Percentiles rank a stretch among this genome's conserved stretches.
phyloP scores from a whole-genome alignment of 2,797 vertebrate species.

The Gobionotothen gibberifrons region DNA sequence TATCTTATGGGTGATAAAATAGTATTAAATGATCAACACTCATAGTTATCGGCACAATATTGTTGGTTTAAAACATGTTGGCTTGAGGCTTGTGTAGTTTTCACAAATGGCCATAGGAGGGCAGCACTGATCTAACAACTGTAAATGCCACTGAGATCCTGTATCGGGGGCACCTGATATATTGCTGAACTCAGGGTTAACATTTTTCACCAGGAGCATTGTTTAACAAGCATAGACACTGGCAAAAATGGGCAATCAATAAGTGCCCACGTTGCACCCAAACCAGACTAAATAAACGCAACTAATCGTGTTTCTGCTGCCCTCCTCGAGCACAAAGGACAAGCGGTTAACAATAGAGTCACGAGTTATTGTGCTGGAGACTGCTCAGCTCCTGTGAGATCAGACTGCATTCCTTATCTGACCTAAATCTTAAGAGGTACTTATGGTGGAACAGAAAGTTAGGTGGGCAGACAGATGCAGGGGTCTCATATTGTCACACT shows the following conservation, averaged over 20 bases:
- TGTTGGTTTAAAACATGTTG: not conserved
- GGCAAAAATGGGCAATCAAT: constrained; percentile 42
- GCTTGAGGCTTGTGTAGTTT: constrained; percentile 28
- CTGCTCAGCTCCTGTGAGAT: constrained; percentile 68
- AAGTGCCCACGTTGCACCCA: constrained; percentile 11
- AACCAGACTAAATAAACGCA: constrained; percentile 38
- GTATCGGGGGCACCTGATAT: constrained; percentile 27
- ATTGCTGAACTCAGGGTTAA: constrained; percentile 29
- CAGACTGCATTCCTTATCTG: constrained; percentile 73
- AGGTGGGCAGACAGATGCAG: constrained; percentile 19
- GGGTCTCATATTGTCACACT: constrained; percentile 21
- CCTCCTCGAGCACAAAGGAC: constrained; percentile 48
- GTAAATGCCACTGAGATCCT: not conserved
- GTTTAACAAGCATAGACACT: constrained; percentile 31
- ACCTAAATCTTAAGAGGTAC: constrained; percentile 71
- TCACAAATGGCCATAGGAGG: constrained; percentile 62
- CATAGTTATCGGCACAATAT: not conserved
- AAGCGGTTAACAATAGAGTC: constrained; percentile 71
- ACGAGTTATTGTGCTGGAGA: constrained; percentile 73
- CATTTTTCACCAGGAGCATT: constrained; percentile 27
- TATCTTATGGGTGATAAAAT: not conserved
- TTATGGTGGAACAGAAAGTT: constrained; percentile 51
- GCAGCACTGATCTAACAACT: constrained; percentile 63
- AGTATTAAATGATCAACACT: not conserved
- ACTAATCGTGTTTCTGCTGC: constrained; percentile 52